Evolutionary conservation across 2,888 invertebrate genomes (phyloP), one percentile per base, ranked within the genome.

Genomic region (Cantharis lateralis): DNA sequence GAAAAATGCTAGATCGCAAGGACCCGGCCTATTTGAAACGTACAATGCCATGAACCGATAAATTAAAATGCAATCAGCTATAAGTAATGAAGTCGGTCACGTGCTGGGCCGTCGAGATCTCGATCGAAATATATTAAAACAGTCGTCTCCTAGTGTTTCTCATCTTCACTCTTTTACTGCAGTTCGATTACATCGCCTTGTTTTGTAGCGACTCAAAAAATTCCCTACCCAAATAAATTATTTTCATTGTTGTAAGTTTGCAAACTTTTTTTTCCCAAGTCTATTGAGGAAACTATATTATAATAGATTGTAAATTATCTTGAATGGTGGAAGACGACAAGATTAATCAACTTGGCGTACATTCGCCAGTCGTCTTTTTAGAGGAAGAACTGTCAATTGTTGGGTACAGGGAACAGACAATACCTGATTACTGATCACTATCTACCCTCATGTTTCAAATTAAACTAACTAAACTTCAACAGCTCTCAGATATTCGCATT

Each of bases 41-140:
- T 78, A 81, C 78, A 82, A 83, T 80, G 83, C 84, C 83, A 70
- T 81, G 83, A 83, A 84, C 81, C 84, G 84, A 81, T 84, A 86
- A 86, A 86, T 86, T 86, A 86, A 86, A 86, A 85, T 84, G 85
- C 84, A 85, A 86, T 85, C 84, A 84, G 79, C 85, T 84, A 84
- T 85, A 84, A 84, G 83, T 85, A 86, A 86, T 85, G 83, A 83
- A 81, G 80, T 81, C 80, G 83, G 82, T 83, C 84, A 84, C 83
- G 84, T 83, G 84, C 81, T 80, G 81, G 80, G 80, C 79, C 75
- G 79, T 78, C 79, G 76, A 80, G 82, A 83, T 83, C 82, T 82
- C 83, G 82, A 84, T 84, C 83, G 83, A 82, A 82, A 83, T 81
- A 82, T 83, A 84, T 83, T 84, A 84, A 84, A 84, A 82, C 82